phyloP scores from a whole-genome alignment of 2,113 vertebrate genomes.

The Rana temporaria region DNA sequence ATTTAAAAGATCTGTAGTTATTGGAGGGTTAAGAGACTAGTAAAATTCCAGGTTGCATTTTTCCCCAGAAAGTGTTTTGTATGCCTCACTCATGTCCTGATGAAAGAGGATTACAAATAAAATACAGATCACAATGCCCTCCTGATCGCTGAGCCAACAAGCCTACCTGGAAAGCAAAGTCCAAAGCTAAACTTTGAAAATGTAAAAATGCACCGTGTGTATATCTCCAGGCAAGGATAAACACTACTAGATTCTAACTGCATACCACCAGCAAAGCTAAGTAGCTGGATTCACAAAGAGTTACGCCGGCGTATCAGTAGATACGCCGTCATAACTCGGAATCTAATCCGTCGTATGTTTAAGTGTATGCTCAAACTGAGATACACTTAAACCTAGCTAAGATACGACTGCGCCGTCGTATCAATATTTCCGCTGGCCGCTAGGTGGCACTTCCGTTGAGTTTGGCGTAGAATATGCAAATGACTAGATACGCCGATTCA shows the following conservation, averaged over 20 bases:
- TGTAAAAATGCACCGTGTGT: neutral
- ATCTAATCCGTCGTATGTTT: too few relatives aligned
- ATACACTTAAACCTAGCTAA: too few relatives aligned
- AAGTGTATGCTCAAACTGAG: too few relatives aligned
- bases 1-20: neutral
- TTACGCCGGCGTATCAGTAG: too few relatives aligned
- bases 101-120: slow-evolving; percentile 26
- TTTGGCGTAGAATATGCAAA: too few relatives aligned
- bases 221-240: neutral
- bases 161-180: slow-evolving; percentile 12
- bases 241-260: neutral
- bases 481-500: too few relatives aligned
- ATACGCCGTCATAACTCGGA: too few relatives aligned
- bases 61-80: neutral
- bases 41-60: neutral
- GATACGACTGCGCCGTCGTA: too few relatives aligned
- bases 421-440: too few relatives aligned
- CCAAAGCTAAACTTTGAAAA: slow-evolving; percentile 21
- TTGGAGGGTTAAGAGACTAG: neutral
- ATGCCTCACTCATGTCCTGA: neutral
- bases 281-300: too few relatives aligned
- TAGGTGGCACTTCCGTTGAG: too few relatives aligned
- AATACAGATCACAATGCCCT: slow-evolving; percentile 37
- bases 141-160: neutral
- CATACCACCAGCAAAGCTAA: too few relatives aligned